Conservation (phyloP, 2,888 invertebrate species). For the Rotaria sp. region DNA sequence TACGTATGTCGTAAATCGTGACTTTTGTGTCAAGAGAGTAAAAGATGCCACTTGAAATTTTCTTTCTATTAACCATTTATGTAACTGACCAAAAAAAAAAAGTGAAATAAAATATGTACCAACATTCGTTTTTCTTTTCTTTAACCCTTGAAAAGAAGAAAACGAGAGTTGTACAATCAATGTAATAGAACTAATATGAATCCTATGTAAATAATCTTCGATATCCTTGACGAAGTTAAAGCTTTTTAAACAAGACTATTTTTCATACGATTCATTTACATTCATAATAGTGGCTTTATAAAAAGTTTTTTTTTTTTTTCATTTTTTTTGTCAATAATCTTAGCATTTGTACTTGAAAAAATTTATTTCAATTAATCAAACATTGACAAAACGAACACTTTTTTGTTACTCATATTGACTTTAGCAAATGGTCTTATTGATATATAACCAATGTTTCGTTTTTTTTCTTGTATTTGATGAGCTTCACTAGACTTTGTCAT, state of each 20-base stretch:
- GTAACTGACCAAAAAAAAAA: background rate
- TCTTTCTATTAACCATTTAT: background rate
- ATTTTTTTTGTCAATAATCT: background rate
- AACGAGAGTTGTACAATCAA: background rate
- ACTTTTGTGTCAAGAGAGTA: background rate
- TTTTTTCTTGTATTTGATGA: background rate
- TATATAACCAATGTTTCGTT: background rate
- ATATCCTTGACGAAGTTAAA: background rate
- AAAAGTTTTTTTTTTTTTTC: background rate
- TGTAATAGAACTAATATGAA: background rate
- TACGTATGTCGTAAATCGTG: background rate
- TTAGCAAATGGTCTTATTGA: background rate
- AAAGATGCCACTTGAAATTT: background rate
- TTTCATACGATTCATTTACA: background rate
- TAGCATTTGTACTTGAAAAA: background rate
- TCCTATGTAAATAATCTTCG: background rate
- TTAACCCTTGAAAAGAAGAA: background rate
- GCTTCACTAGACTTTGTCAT: background rate
- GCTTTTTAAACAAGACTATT: background rate
- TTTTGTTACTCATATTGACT: background rate
- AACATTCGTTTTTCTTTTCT: background rate
- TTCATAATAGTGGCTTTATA: background rate
- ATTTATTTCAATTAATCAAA: background rate
- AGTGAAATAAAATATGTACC: background rate
- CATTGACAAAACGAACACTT: background rate